Conservation (phyloP, 2,797 vertebrate species). For the Sebastes trivittatus region DNA sequence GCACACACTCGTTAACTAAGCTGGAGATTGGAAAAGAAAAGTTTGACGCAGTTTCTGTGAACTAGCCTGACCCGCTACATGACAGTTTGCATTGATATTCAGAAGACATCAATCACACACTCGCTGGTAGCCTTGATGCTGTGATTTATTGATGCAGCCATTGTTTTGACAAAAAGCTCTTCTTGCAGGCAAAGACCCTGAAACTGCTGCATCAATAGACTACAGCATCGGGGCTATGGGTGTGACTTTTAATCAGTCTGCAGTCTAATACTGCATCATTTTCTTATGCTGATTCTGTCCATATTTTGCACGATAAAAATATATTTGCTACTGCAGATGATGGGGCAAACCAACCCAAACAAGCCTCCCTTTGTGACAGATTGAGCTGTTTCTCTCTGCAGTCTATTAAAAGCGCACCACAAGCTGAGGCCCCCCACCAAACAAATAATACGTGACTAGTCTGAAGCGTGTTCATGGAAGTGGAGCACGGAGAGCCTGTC, state of each 20-base stretch:
- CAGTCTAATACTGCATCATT: background rate
- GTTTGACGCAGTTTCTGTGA: background rate
- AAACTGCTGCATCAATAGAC: background rate
- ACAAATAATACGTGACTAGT: background rate
- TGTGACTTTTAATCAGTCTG: background rate
- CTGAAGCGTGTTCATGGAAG: background rate
- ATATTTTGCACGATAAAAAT: background rate
- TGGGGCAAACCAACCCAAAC: background rate
- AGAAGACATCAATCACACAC: background rate
- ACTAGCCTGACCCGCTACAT: background rate
- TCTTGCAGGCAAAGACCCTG: background rate
- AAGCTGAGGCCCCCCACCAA: background rate
- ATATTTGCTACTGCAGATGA: background rate
- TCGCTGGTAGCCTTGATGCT: background rate
- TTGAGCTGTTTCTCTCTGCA: background rate
- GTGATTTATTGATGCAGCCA: background rate
- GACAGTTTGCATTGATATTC: background rate
- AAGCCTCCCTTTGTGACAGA: constrained; percentile 3
- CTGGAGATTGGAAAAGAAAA: too few species aligned
- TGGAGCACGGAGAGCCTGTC: background rate
- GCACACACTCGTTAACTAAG: too few species aligned
- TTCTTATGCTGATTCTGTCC: background rate
- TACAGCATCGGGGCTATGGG: background rate
- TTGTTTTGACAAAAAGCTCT: background rate
- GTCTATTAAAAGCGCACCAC: constrained; percentile 28